Conservation (phyloP, 2,888 invertebrate genomes). For the Drosophila emarginata region DNA sequence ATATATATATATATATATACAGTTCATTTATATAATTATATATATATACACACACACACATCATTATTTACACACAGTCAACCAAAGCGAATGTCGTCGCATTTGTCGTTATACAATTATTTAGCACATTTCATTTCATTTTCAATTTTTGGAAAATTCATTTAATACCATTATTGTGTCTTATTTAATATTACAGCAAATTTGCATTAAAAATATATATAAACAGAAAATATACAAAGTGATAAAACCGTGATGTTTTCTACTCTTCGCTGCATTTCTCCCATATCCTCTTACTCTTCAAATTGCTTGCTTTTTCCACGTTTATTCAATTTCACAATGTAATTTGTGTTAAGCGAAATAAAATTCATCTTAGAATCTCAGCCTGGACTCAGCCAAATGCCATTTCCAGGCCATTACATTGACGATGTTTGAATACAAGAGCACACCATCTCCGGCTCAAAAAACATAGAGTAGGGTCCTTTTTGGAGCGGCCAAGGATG, state of each 20-base stretch:
- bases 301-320: slow-evolving; percentile 51
- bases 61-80: neutral
- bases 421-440: slow-evolving; percentile 18
- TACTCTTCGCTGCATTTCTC: slow-evolving; percentile 54
- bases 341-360: slow-evolving; percentile 72
- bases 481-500: slow-evolving; percentile 23
- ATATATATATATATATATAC: slow-evolving; percentile 47
- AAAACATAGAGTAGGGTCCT: slow-evolving; percentile 29
- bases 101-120: slow-evolving; percentile 39
- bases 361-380: slow-evolving; percentile 61
- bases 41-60: slow-evolving; percentile 26
- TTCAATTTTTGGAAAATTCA: slow-evolving; percentile 53
- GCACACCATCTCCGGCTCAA: neutral
- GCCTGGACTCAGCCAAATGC: slow-evolving; percentile 57
- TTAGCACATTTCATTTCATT: slow-evolving; percentile 40
- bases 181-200: slow-evolving; percentile 68
- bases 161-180: slow-evolving; percentile 67
- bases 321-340: slow-evolving; percentile 71
- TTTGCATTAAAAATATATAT: slow-evolving; percentile 43
- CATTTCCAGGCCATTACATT: slow-evolving; percentile 73
- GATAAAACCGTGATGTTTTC: slow-evolving; percentile 30
- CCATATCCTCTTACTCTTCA: slow-evolving; percentile 16
- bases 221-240: neutral
- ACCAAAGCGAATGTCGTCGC: slow-evolving; percentile 25
- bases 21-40: slow-evolving; percentile 45